Conservation (phyloP, 2,888 invertebrate genomes). For the Tachina lurida region DNA sequence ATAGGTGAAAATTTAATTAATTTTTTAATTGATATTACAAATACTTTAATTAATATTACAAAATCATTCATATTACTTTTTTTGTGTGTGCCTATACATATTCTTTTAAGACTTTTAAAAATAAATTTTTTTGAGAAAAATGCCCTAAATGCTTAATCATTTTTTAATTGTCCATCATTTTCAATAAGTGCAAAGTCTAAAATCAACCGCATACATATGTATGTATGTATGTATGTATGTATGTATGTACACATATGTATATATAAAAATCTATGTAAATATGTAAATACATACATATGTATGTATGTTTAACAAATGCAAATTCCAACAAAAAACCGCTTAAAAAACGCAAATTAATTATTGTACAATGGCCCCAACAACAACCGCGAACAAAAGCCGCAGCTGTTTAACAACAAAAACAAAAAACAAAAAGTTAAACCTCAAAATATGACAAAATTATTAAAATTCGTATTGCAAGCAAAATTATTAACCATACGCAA, state of each 20-base stretch:
- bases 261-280: too few relatives aligned
- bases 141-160: too few relatives aligned
- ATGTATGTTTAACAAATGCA: constrained; percentile 1
- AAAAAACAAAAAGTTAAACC: neutral
- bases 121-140: too few relatives aligned
- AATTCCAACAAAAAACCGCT: constrained; percentile 21
- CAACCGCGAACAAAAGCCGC: constrained; percentile 43
- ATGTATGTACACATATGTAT: too few relatives aligned
- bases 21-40: too few relatives aligned
- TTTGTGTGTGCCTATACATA: too few relatives aligned
- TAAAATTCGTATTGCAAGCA: neutral
- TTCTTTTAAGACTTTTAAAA: too few relatives aligned
- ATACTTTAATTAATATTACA: too few relatives aligned
- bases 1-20: too few relatives aligned
- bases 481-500: constrained; percentile 40
- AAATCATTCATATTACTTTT: too few relatives aligned
- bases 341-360: constrained; percentile 18
- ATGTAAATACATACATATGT: constrained; percentile 14
- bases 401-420: constrained; percentile 22
- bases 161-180: neutral
- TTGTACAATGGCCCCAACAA: neutral
- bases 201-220: neutral
- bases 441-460: constrained; percentile 55
- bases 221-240: constrained; percentile 4
- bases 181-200: neutral